Base-by-base conservation (phyloP, 2,113 vertebrate species). In the Naja naja region DNA sequence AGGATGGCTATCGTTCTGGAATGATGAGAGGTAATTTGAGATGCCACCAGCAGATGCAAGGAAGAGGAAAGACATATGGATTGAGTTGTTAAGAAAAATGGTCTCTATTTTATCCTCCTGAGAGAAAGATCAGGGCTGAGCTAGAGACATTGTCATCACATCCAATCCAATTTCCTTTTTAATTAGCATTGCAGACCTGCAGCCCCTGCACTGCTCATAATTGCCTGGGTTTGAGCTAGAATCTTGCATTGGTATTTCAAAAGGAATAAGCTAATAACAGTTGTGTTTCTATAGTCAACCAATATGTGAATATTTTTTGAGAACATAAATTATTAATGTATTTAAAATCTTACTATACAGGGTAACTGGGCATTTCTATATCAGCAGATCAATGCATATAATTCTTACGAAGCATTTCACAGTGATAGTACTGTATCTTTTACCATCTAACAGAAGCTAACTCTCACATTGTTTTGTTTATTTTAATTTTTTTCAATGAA, bases 191-290 rank as follows among this genome's bases (percentile, higher is more conserved):
- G 45, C 54, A 90, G n/a, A n/a, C 54, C 56, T 86, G n/a, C 22
- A 30, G 55, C 47, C 22, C 45, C 81, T 90, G 55, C 43, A n/a
- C 81, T 90, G 55, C 81, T 93, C 60, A 43, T 53, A 47, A 58
- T 90, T 85, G 54, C 64, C 47, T 93, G 89, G 81, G 64, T 93
- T 87, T 90, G 92, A 89, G 45, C 92, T 93, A 53, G 74, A 94
- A 96, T 97, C 96, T 94, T 96, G 94, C 94, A 93, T 96, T 96
- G 96, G 93, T 30, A 92, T 97, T 96, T 96, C 97, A 97, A 97
- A 90, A 98, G 97, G 97, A 98, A 97, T 98, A 98, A 98, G 97
- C 98, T 97, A 98, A 98, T 98, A 97, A 90, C 85, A 97, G 92
- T 97, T 98, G 96, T 96, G 92, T 97, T 98, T 98, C 96, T 97